Percentiles rank a stretch among this genome's conserved stretches.
Conservation (phyloP, 2,797 vertebrate species). For the Leucoraja ocellata region DNA sequence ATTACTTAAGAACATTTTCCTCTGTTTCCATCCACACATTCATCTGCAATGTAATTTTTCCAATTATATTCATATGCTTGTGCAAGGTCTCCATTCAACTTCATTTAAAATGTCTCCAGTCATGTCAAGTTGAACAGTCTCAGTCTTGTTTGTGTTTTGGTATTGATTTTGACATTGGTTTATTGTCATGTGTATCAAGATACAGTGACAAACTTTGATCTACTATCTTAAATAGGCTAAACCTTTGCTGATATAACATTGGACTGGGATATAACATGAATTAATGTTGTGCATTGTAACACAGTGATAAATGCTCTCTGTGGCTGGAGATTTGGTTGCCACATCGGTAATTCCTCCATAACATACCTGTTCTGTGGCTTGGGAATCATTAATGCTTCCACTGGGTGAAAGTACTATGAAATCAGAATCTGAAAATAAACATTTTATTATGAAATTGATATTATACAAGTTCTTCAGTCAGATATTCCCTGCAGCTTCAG, state of each 20-base stretch:
- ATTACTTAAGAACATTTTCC: not conserved
- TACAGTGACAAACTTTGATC: not conserved
- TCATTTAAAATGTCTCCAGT: not conserved
- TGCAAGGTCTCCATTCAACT: not conserved
- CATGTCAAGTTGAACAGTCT: constrained; percentile 9
- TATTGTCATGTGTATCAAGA: no score
- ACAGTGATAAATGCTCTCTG: not conserved
- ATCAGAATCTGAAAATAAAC: not conserved
- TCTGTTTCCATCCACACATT: not conserved
- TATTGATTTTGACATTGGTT: no score
- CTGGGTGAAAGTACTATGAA: not conserved
- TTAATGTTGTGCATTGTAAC: not conserved
- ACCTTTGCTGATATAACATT: not conserved
- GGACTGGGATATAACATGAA: not conserved
- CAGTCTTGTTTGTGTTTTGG: not conserved
- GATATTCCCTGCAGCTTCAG: not conserved
- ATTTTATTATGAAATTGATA: not conserved
- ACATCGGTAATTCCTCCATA: not conserved
- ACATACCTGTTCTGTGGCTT: not conserved
- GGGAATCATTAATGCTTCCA: not conserved
- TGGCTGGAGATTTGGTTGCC: not conserved
- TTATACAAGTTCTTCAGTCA: not conserved
- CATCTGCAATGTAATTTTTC: not conserved
- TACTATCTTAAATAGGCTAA: not conserved
- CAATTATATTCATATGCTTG: not conserved